These are phyloP conservation scores for Alviniconcha strummeri DNA, from an alignment of 2,888 invertebrate genomes.

Conservation along the genomic window DNA sequence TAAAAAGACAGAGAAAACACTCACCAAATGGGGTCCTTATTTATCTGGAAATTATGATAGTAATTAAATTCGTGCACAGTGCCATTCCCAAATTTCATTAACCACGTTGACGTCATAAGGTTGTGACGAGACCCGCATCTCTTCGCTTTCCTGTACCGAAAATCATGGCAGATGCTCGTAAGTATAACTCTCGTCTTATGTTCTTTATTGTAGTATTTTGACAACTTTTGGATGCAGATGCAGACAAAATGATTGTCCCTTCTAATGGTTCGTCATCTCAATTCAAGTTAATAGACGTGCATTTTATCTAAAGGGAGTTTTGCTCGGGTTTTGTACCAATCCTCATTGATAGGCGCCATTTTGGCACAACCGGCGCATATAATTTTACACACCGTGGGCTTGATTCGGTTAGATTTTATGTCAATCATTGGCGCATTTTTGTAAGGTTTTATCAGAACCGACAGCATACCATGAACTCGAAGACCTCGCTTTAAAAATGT, in stretches of 20 bases:
- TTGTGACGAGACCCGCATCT: background rate
- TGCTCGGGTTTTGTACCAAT: background rate
- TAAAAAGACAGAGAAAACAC: too few relatives aligned
- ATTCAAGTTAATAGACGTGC: background rate
- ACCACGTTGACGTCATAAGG: background rate
- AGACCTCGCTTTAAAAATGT: too few relatives aligned
- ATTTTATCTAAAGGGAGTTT: background rate
- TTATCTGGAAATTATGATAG: background rate
- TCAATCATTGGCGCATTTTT: too few relatives aligned
- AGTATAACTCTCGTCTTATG: background rate
- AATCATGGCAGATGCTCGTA: conserved; percentile 26
- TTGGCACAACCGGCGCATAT: too few relatives aligned
- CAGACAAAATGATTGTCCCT: too few relatives aligned
- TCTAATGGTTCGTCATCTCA: background rate
- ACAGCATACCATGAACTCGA: too few relatives aligned
- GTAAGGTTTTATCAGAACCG: too few relatives aligned
- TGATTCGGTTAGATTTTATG: too few relatives aligned
- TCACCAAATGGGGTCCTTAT: background rate
- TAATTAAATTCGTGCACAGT: background rate
- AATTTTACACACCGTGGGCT: too few relatives aligned
- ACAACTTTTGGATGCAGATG: background rate
- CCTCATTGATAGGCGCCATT: too few relatives aligned
- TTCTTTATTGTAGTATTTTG: background rate
- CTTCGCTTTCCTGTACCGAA: background rate
- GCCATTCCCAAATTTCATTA: background rate